Percentiles rank a stretch among this genome's conserved stretches.
These are phyloP conservation scores for Neomonachus schauinslandi DNA, from an alignment of 2,113 vertebrate species.

Conservation along the genomic window DNA sequence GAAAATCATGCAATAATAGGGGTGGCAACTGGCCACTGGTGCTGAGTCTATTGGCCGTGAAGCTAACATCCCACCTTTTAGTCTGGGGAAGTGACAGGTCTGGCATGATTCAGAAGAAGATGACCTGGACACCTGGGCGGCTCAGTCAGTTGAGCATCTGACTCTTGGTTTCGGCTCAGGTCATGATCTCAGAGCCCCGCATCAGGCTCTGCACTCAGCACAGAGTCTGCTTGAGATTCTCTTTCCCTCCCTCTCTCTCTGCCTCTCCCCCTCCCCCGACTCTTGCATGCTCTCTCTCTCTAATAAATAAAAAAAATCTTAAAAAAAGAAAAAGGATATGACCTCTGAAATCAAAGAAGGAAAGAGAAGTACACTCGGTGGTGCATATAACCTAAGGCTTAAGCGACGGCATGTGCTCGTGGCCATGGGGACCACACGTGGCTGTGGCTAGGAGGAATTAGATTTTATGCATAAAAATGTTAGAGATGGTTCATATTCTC, in stretches of 20 bases:
- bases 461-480: background rate
- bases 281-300: too few species aligned
- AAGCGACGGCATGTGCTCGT: fast-evolving
- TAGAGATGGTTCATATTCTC: background rate
- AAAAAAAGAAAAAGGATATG: background rate
- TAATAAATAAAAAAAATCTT: background rate
- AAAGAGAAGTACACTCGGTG: background rate
- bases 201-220: background rate
- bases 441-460: background rate
- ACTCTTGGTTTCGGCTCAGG: background rate
- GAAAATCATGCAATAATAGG: background rate
- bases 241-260: background rate
- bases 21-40: background rate
- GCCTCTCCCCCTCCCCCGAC: background rate
- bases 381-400: fast-evolving
- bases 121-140: background rate
- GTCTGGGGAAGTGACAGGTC: background rate
- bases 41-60: background rate
- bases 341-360: background rate
- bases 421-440: fast-evolving
- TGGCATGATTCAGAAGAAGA: background rate
- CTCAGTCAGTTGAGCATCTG: background rate
- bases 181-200: background rate
- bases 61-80: background rate
- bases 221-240: background rate